A percentile compares a stretch with the other conserved stretches of the same genome.
Conservation (phyloP, 1,140 invertebrate genomes). For the Metopolophium dirhodum region DNA sequence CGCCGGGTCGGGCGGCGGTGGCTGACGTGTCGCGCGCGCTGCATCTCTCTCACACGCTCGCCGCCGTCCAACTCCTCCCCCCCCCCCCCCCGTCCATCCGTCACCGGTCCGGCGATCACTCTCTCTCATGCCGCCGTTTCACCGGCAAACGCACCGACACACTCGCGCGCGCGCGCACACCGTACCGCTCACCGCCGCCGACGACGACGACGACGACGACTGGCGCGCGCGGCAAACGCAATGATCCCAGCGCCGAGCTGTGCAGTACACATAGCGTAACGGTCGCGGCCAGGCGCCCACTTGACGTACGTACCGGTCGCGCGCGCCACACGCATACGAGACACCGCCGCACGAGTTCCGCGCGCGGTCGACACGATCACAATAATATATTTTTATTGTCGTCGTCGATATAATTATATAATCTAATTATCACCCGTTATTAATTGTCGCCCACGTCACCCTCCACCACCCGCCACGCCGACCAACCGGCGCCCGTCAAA, state of each 20-base stretch:
- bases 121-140: background rate
- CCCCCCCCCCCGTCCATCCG: too few relatives aligned
- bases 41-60: background rate
- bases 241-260: conserved; percentile 35
- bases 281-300: conserved; percentile 41
- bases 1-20: background rate
- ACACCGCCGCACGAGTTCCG: background rate
- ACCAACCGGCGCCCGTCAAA: background rate
- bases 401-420: background rate
- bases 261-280: conserved; percentile 52
- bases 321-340: conserved; percentile 39
- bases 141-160: background rate
- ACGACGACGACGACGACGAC: background rate
- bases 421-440: background rate
- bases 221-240: background rate
- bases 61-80: background rate
- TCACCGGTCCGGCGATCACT: background rate
- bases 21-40: conserved; percentile 32
- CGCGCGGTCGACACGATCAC: background rate
- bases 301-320: conserved; percentile 30
- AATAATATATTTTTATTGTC: background rate
- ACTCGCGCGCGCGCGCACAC: background rate
- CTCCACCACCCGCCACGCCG: background rate
- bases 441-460: background rate
- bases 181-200: background rate